Evolutionary conservation across 2,113 vertebrate genomes (phyloP).

Genomic region (Pelecanus crispus): DNA sequence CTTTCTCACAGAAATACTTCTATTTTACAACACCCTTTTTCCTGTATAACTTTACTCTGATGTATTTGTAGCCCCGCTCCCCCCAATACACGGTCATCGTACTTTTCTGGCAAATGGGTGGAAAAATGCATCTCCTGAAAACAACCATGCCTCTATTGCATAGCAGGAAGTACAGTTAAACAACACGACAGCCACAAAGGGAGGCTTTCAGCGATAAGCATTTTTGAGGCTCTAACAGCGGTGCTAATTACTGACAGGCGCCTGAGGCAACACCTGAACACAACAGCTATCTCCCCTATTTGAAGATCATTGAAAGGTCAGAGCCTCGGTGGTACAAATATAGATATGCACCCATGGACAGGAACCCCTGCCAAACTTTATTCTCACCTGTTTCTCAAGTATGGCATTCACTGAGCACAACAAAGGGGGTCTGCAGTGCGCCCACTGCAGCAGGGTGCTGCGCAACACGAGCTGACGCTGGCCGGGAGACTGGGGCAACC

Average conservation of each 20-base stretch:
- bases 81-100: background rate
- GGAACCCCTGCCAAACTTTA: background rate
- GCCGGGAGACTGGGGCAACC: background rate
- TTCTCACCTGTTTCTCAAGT: background rate
- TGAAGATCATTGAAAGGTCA: background rate
- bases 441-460: background rate
- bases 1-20: background rate
- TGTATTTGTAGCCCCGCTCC: background rate
- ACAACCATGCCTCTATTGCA: background rate
- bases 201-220: background rate
- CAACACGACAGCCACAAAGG: background rate
- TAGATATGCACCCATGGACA: background rate
- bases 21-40: background rate
- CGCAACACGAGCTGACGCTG: accelerated
- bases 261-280: background rate
- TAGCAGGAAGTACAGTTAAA: background rate
- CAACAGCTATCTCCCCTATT: background rate
- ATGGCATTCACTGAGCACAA: background rate
- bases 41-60: background rate
- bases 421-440: accelerated
- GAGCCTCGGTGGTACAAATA: background rate
- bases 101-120: background rate
- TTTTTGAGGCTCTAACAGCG: background rate
- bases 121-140: background rate
- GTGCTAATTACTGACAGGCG: background rate